Evolutionary conservation across 2,797 vertebrate species (phyloP).

Genomic region (Trachurus trachurus): DNA sequence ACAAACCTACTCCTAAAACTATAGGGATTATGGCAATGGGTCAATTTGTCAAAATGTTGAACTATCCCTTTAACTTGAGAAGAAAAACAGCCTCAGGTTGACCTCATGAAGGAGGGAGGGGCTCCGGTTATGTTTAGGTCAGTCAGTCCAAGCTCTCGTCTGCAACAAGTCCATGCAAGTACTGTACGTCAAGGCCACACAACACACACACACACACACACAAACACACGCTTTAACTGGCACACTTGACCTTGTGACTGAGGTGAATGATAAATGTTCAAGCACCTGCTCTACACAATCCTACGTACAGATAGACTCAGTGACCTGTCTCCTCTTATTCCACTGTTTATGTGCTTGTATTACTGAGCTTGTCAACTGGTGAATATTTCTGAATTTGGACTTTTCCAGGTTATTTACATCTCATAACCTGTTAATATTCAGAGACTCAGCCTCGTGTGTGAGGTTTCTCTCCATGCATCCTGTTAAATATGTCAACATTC

Average conservation of each 20-base stretch:
- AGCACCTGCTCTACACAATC: neutral
- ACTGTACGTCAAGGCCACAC: neutral
- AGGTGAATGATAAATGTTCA: neutral
- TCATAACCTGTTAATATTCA: no score
- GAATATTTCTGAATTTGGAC: no score
- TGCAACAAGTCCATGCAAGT: conserved; percentile 8
- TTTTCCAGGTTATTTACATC: no score
- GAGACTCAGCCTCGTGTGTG: no score
- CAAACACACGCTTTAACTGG: neutral
- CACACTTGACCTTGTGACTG: neutral
- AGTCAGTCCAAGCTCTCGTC: conserved; percentile 18
- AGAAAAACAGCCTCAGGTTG: neutral
- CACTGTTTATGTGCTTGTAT: no score
- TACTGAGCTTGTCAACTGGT: no score
- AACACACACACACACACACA: neutral
- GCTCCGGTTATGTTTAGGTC: neutral
- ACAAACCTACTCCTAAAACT: no score
- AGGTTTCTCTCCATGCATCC: no score
- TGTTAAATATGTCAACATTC: neutral
- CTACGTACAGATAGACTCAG: no score
- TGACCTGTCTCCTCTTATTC: no score
- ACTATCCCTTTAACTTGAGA: neutral
- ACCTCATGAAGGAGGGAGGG: neutral
- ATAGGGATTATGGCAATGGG: no score
- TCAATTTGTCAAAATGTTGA: no score